phyloP scores from a whole-genome alignment of 1,140 invertebrate genomes.

The Danaus plexippus region DNA sequence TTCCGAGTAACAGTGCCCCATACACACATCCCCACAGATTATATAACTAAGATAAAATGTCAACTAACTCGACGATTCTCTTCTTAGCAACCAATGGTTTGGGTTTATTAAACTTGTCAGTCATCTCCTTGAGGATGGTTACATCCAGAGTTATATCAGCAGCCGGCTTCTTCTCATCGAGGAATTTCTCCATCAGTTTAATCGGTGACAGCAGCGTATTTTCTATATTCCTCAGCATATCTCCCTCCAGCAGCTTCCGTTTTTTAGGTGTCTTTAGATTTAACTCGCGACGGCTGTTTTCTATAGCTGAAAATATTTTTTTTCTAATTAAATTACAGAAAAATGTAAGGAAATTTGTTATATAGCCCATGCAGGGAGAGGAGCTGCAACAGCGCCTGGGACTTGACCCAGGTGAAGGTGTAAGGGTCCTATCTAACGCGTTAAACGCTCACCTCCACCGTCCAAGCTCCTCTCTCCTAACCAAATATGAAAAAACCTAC shows the following conservation, averaged over 20 bases:
- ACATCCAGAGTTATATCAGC: constrained; percentile 10
- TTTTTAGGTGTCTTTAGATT: constrained; percentile 36
- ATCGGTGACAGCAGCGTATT: constrained; percentile 29
- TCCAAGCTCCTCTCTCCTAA: too few relatives aligned
- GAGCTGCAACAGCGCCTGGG: too few relatives aligned
- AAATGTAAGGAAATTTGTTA: too few relatives aligned
- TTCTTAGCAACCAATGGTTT: constrained; percentile 38
- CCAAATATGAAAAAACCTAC: too few relatives aligned
- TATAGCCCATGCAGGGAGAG: too few relatives aligned
- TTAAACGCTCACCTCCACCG: too few relatives aligned
- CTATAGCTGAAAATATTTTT: constrained; percentile 3
- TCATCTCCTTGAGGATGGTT: constrained; percentile 22
- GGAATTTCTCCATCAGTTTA: constrained; percentile 29
- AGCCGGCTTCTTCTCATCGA: constrained; percentile 21
- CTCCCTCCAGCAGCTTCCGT: neutral
- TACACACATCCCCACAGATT: too few relatives aligned
- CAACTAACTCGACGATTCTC: constrained; percentile 44
- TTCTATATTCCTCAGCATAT: constrained; percentile 10
- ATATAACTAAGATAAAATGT: neutral
- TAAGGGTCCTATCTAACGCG: too few relatives aligned
- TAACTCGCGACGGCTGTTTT: constrained; percentile 25
- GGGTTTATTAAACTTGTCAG: constrained; percentile 33
- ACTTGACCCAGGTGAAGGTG: too few relatives aligned
- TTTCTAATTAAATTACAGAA: too few relatives aligned
- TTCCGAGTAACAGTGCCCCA: too few relatives aligned